Percentiles rank a stretch among this genome's conserved stretches.
These are phyloP conservation scores for Colletes collaris DNA, from an alignment of 2,888 invertebrate genomes.

Conservation along the genomic window DNA sequence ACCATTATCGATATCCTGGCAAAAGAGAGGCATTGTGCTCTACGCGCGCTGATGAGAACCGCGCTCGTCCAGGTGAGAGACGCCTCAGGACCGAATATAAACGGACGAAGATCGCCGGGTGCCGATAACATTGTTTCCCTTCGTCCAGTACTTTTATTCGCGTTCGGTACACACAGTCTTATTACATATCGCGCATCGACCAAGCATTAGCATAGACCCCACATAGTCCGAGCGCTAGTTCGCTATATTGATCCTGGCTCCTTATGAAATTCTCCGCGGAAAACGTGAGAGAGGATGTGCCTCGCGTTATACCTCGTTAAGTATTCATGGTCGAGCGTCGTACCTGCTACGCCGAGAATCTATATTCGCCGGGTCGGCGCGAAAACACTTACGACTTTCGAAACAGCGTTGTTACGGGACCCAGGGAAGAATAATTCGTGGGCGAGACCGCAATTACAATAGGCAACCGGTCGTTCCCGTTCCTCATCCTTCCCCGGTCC, in stretches of 20 bases:
- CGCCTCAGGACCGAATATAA: conserved; percentile 55
- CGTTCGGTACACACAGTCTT: conserved; percentile 55
- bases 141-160: conserved; percentile 72
- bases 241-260: conserved; percentile 52
- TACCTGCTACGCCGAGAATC: conserved; percentile 18
- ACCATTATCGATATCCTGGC: conserved; percentile 46
- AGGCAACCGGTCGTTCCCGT: not conserved
- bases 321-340: conserved; percentile 27
- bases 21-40: conserved; percentile 40
- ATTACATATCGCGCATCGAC: conserved; percentile 61
- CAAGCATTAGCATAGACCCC: conserved; percentile 61
- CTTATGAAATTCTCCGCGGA: conserved; percentile 43
- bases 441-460: conserved; percentile 37
- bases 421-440: conserved; percentile 28
- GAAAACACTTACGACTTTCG: conserved; percentile 32
- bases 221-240: conserved; percentile 28
- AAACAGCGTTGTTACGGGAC: conserved; percentile 19
- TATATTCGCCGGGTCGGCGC: conserved; percentile 17
- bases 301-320: conserved; percentile 49
- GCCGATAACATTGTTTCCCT: conserved; percentile 78
- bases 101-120: conserved; percentile 68
- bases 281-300: conserved; percentile 26
- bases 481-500: too few species aligned
- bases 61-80: conserved; percentile 71
- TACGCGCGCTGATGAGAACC: conserved; percentile 64